phyloP scores from a whole-genome alignment of 2,888 invertebrate genomes.

The Salticus scenicus region DNA sequence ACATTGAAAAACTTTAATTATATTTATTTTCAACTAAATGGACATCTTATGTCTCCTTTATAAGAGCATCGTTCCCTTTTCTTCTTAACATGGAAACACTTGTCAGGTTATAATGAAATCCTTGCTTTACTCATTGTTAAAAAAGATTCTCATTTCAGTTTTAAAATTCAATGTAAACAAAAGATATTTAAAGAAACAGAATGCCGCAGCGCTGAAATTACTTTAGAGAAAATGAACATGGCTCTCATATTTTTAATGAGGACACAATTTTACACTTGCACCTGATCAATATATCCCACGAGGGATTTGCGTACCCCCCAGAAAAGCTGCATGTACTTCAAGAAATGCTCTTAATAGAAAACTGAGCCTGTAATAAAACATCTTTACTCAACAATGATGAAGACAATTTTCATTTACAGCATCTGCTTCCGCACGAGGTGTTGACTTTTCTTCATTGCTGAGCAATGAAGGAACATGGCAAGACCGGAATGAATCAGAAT shows the following conservation, averaged over 20 bases:
- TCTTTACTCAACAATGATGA: slow-evolving; percentile 11
- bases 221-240: background rate
- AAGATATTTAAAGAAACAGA: too few relatives aligned
- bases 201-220: too few relatives aligned
- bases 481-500: slow-evolving; percentile 7
- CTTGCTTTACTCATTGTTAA: too few relatives aligned
- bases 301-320: background rate
- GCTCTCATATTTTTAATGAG: background rate
- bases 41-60: too few relatives aligned
- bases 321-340: background rate
- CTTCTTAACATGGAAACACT: too few relatives aligned
- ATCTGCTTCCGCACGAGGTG: background rate
- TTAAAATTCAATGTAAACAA: too few relatives aligned
- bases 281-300: background rate
- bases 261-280: background rate
- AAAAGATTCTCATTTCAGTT: too few relatives aligned
- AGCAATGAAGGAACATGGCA: background rate
- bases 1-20: too few relatives aligned
- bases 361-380: slow-evolving; percentile 17
- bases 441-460: slow-evolving; percentile 4
- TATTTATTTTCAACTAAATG: too few relatives aligned
- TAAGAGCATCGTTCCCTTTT: too few relatives aligned
- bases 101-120: too few relatives aligned
- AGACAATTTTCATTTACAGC: slow-evolving; percentile 15
- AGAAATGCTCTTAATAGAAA: background rate